Evolutionary conservation across 2,888 invertebrate genomes (phyloP), one percentile per base, ranked within the genome.

Genomic region (Crocallis elinguaria): DNA sequence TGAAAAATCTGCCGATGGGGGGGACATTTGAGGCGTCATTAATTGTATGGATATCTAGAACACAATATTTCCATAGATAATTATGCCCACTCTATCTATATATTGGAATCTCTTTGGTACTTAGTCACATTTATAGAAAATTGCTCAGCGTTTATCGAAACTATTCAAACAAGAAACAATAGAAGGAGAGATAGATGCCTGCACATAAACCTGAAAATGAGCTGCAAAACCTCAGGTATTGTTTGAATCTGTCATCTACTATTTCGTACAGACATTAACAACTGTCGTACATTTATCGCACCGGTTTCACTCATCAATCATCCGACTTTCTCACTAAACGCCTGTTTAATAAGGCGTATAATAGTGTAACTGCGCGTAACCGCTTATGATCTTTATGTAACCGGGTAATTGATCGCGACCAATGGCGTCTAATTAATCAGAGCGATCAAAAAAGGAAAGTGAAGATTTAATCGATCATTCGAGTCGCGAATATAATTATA

Each of bases 291-390:
- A 63, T 13, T 52, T 36, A 43, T 19, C 16, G 11, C 9, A 38
- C 36, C 57, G 52, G 73, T 78, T 80, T 76, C 78, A 73, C 76
- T 68, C 57, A 81, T 82, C 76, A 74, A 76, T 81, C 73, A 75
- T 57, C 62, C 64, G 55, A 78, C 82, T 85, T 86, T 85, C 84
- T 75, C 78, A 66, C 71, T 84, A 84, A 85, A 82, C 72, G 72
- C 52, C 56, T 45, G 65, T 43, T 64, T 68, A 77, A 77, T 82
- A 80, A 79, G 72, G 72, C 75, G 73, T 75, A 74, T 80, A 83
- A 81, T 77, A 60, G 69, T 67, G 49, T 70, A 71, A 68, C 45
- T 25, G 37, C 62, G 57, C 64, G 48, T 57, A 58, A 48, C 57
- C 44, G 43, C 55, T 66, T 62, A 56, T 49, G 60, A 56, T 66